These are phyloP conservation scores for Halcyon leucocephala DNA, from an alignment of 2,797 vertebrate species.

Conservation along the genomic window DNA sequence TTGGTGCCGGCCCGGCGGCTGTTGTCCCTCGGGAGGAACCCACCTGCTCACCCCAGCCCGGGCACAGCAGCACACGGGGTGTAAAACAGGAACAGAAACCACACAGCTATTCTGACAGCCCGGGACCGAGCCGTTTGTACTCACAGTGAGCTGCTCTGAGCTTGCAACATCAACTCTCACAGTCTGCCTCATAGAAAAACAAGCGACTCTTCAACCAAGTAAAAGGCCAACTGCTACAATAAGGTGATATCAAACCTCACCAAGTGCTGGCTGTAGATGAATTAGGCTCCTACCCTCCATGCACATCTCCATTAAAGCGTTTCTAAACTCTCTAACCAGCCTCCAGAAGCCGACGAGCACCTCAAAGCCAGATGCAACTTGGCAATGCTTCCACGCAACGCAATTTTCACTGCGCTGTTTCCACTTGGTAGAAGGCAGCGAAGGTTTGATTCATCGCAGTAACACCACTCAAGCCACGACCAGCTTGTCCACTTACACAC, in stretches of 20 bases:
- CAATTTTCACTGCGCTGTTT: slow-evolving; percentile 44
- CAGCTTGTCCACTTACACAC: slow-evolving; percentile 23
- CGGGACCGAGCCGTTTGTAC: background rate
- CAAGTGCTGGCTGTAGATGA: slow-evolving; percentile 34
- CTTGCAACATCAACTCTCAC: background rate
- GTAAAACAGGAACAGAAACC: slow-evolving; percentile 32
- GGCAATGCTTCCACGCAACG: background rate
- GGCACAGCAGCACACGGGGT: background rate
- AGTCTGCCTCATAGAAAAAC: background rate
- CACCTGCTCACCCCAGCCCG: slow-evolving; percentile 9
- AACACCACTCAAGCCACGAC: background rate
- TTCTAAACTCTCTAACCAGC: slow-evolving; percentile 22
- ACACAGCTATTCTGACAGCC: background rate
- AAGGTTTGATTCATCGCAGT: background rate
- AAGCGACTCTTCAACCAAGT: background rate
- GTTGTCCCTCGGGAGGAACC: background rate
- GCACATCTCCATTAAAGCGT: background rate
- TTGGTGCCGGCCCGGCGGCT: fast-evolving
- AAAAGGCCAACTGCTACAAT: background rate
- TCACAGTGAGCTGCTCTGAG: background rate
- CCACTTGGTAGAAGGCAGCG: background rate
- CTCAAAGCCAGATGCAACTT: slow-evolving; percentile 27
- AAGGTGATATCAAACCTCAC: background rate
- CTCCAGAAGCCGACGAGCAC: slow-evolving; percentile 32
- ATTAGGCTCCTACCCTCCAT: slow-evolving; percentile 41